Evolutionary conservation across 2,113 vertebrate species (phyloP).

Genomic region (Heptranchias perlo): DNA sequence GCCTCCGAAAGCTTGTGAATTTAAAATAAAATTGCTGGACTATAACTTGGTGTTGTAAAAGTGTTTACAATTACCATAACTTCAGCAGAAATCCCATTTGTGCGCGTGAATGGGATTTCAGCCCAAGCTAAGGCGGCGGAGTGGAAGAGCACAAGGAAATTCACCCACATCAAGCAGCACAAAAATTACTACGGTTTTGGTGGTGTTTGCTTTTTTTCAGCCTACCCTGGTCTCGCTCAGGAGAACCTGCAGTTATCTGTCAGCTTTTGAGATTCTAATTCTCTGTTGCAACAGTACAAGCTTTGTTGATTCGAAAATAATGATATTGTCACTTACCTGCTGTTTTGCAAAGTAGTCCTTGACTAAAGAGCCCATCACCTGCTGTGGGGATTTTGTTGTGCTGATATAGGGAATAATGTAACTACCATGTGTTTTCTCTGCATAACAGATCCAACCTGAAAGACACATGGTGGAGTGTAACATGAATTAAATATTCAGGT

Average conservation of each 20-base stretch:
- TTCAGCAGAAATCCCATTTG: background rate
- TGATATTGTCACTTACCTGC: conserved; percentile 58
- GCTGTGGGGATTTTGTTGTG: conserved; percentile 83
- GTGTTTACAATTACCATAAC: too few relatives aligned
- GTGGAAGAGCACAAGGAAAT: background rate
- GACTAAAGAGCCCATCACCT: conserved; percentile 89
- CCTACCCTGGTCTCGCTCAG: background rate
- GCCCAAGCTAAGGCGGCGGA: background rate
- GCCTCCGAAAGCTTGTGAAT: too few relatives aligned
- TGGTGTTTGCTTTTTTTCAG: background rate
- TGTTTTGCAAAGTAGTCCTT: conserved; percentile 76
- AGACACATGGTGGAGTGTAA: background rate
- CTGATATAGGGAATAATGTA: conserved; percentile 85
- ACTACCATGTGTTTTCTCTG: conserved; percentile 88
- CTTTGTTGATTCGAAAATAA: background rate
- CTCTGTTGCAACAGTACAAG: background rate
- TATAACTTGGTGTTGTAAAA: too few relatives aligned
- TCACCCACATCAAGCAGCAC: background rate
- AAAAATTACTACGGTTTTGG: background rate
- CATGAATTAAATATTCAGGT: background rate
- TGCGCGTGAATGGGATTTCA: background rate
- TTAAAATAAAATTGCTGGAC: too few relatives aligned
- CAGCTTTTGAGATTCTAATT: background rate
- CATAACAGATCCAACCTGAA: conserved; percentile 95
- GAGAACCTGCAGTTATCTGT: background rate